A percentile compares a stretch with the other conserved stretches of the same genome.
These are phyloP conservation scores for Tetrapedia diversipes DNA, from an alignment of 2,888 invertebrate species.

Conservation along the genomic window DNA sequence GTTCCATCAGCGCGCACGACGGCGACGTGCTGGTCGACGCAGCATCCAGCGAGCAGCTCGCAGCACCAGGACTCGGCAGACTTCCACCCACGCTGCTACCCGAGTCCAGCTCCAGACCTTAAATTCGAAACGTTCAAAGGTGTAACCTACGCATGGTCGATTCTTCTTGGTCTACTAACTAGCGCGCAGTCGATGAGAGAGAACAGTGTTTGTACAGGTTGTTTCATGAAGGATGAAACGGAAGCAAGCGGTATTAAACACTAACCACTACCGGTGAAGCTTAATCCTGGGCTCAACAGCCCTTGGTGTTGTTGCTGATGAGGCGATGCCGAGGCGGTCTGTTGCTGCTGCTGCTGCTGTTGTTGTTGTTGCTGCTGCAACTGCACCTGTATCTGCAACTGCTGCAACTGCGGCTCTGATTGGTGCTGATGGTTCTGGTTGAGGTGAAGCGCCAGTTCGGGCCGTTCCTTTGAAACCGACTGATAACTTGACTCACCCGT, in stretches of 20 bases:
- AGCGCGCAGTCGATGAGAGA: too few species aligned
- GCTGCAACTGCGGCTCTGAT: constrained; percentile 86
- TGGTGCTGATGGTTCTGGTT: constrained; percentile 84
- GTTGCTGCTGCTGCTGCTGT: constrained; percentile 83
- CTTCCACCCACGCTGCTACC: constrained; percentile 90
- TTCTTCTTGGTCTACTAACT: too few species aligned
- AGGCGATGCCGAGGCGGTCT: constrained; percentile 80
- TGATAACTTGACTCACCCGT: constrained; percentile 84
- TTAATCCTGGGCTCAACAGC: constrained; percentile 85
- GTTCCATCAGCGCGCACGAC: constrained; percentile 80
- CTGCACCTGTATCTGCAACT: constrained; percentile 88
- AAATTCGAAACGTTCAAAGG: background rate
- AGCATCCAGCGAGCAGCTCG: constrained; percentile 88
- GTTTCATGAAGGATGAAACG: constrained; percentile 22
- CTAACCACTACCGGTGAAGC: constrained; percentile 86
- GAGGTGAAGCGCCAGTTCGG: constrained; percentile 86
- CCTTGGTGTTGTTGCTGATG: constrained; percentile 80
- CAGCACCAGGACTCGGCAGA: constrained; percentile 91
- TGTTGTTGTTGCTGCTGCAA: constrained; percentile 87
- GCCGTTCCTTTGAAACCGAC: constrained; percentile 86
- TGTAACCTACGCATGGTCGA: too few species aligned
- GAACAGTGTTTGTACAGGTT: background rate
- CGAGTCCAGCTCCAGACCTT: constrained; percentile 87
- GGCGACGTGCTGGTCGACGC: constrained; percentile 82
- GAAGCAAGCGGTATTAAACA: constrained; percentile 3